Conservation (phyloP, 2,888 invertebrate genomes). For the Cephus nigrinus region DNA sequence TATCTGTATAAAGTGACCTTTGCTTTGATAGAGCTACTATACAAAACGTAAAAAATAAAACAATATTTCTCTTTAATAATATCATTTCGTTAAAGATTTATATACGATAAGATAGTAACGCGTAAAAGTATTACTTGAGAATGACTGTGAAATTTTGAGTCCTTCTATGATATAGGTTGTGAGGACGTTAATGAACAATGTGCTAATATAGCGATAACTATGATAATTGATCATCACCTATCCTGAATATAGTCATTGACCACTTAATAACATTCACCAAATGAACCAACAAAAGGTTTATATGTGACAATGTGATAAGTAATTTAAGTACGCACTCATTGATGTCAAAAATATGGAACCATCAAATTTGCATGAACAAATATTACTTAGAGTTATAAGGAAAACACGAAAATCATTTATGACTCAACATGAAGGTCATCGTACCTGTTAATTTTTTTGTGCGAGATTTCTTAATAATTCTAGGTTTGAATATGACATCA, state of each 20-base stretch:
- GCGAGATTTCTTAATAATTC: background rate
- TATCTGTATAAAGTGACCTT: background rate
- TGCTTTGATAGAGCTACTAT: background rate
- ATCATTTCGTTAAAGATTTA: background rate
- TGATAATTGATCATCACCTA: background rate
- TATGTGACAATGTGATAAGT: background rate
- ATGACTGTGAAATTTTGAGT: background rate
- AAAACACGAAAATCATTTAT: background rate
- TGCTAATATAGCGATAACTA: background rate
- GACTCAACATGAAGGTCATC: background rate
- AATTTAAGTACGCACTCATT: background rate
- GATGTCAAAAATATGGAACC: background rate
- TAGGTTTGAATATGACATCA: background rate
- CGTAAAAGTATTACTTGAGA: background rate
- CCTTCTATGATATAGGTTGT: background rate
- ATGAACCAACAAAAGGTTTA: background rate
- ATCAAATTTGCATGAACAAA: background rate
- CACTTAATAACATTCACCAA: background rate
- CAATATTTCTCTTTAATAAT: slow-evolving; percentile 1
- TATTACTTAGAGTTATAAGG: background rate
- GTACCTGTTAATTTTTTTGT: background rate
- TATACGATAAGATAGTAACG: background rate
- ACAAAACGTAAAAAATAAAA: background rate
- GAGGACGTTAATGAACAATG: background rate
- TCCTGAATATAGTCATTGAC: background rate